Conservation (phyloP, 2,797 vertebrate species). For the Clarias fuscus region DNA sequence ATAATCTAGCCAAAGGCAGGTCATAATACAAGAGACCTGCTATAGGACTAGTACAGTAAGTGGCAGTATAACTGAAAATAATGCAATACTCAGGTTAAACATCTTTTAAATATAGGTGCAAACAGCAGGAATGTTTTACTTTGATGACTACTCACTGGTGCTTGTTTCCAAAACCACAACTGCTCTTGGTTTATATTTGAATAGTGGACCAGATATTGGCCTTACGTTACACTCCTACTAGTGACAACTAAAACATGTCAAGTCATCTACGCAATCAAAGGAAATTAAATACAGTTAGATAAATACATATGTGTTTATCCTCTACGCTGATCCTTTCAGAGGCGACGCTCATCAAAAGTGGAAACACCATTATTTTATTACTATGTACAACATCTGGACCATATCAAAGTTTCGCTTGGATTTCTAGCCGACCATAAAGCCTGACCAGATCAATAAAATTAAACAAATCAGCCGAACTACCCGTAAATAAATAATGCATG, state of each 20-base stretch:
- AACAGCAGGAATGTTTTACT: neutral
- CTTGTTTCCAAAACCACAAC: neutral
- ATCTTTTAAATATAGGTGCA: neutral
- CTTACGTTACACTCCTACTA: neutral
- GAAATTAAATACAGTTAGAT: neutral
- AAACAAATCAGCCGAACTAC: neutral
- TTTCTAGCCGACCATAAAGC: neutral
- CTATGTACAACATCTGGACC: neutral
- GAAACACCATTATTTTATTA: neutral
- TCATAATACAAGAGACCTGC: neutral
- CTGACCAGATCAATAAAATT: neutral
- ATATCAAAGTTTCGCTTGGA: neutral
- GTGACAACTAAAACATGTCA: neutral
- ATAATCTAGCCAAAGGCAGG: neutral
- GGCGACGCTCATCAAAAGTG: neutral
- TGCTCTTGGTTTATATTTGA: neutral
- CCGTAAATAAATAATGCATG: neutral
- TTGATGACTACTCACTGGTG: no score
- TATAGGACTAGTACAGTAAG: neutral
- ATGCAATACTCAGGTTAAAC: neutral
- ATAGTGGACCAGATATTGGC: neutral
- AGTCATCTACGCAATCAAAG: neutral
- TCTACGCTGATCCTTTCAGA: neutral
- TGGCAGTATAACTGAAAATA: neutral
- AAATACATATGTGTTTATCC: neutral